Conservation (phyloP, 2,888 invertebrate genomes). For the Scrobipalpa costella region DNA sequence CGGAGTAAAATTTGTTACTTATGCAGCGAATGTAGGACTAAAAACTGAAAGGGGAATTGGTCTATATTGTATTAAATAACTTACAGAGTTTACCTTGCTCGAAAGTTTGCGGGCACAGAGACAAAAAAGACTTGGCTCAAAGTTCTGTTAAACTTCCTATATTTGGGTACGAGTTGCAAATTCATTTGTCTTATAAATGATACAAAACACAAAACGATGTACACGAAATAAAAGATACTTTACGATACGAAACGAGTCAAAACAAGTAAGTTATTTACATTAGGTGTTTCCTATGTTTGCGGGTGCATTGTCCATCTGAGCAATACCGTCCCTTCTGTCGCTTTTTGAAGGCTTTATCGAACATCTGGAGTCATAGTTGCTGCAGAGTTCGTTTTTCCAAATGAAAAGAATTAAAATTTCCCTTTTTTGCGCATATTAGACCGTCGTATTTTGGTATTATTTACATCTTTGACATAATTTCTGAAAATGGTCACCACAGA, state of each 20-base stretch:
- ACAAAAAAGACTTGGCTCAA: slow-evolving; percentile 17
- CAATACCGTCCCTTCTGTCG: background rate
- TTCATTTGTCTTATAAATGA: slow-evolving; percentile 21
- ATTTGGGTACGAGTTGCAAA: slow-evolving; percentile 23
- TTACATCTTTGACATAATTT: background rate
- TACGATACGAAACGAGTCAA: background rate
- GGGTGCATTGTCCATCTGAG: slow-evolving; percentile 1
- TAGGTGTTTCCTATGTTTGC: slow-evolving; percentile 7
- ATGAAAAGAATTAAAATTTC: background rate
- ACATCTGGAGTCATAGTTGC: slow-evolving; percentile 12
- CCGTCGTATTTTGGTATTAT: background rate
- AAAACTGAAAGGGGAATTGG: background rate
- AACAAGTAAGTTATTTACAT: slow-evolving; percentile 40
- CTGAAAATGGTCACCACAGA: too few relatives aligned
- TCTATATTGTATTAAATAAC: slow-evolving; percentile 1
- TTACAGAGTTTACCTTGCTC: slow-evolving; percentile 7
- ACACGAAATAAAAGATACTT: slow-evolving; percentile 17
- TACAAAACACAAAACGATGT: slow-evolving; percentile 2
- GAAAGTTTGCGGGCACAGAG: slow-evolving; percentile 16
- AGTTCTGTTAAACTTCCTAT: slow-evolving; percentile 22
- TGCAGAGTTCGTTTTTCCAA: background rate
- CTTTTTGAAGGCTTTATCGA: slow-evolving; percentile 10
- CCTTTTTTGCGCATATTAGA: background rate
- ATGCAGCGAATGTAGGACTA: background rate
- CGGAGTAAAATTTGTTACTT: background rate